These are phyloP conservation scores for Megaleporinus macrocephalus DNA, from an alignment of 2,113 vertebrate species.

Conservation along the genomic window DNA sequence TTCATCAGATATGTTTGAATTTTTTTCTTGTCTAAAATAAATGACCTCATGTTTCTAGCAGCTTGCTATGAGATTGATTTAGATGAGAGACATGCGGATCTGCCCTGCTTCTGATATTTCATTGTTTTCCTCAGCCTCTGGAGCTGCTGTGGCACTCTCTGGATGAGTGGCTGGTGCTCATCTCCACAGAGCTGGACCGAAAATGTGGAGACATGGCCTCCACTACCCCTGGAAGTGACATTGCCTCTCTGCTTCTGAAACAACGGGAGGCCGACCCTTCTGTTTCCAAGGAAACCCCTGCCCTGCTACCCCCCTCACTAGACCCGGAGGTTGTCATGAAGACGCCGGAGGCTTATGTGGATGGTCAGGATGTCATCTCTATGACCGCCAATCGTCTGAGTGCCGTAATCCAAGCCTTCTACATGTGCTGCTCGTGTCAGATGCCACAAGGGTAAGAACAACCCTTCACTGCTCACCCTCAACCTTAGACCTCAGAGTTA, in stretches of 20 bases:
- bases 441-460: conserved; percentile 93
- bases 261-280: conserved; percentile 79
- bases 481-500: not conserved
- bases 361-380: conserved; percentile 95
- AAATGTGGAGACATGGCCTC: conserved; percentile 80
- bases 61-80: not conserved
- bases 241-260: conserved; percentile 84
- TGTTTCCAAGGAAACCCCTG: conserved; percentile 36
- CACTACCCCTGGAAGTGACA: conserved; percentile 69
- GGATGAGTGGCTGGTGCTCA: conserved; percentile 97
- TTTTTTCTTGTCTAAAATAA: too few relatives aligned
- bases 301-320: conserved; percentile 23
- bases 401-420: conserved; percentile 98
- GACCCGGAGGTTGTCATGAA: conserved; percentile 72
- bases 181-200: conserved; percentile 92
- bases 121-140: conserved; percentile 79
- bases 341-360: conserved; percentile 80
- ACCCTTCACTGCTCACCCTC: not conserved
- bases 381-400: conserved; percentile 97
- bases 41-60: not conserved
- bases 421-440: conserved; percentile 98
- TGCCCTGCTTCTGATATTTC: not conserved
- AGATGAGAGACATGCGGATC: not conserved
- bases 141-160: conserved; percentile 98
- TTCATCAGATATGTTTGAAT: too few relatives aligned